Percentiles rank a stretch among this genome's conserved stretches.
Conservation (phyloP, 2,888 invertebrate species). For the Autographa gamma region DNA sequence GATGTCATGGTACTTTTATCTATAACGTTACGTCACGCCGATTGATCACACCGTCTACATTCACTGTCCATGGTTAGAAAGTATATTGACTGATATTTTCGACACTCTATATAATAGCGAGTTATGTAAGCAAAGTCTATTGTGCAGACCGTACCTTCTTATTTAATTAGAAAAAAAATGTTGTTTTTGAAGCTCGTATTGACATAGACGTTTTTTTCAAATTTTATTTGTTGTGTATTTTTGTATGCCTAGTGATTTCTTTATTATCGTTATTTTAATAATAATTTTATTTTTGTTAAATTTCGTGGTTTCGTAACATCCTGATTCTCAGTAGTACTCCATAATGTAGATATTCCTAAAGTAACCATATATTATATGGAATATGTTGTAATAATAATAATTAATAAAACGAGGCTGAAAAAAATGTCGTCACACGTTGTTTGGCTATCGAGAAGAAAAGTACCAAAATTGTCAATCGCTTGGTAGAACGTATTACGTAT, state of each 20-base stretch:
- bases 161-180: constrained; percentile 14
- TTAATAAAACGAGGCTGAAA: too few relatives aligned
- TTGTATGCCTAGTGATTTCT: background rate
- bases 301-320: too few relatives aligned
- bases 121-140: background rate
- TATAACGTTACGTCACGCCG: constrained; percentile 20
- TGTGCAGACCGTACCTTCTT: background rate
- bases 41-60: constrained; percentile 1
- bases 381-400: too few relatives aligned
- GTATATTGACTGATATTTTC: constrained; percentile 29
- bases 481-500: too few relatives aligned
- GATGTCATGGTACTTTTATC: constrained; percentile 9
- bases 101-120: background rate
- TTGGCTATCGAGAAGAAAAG: too few relatives aligned
- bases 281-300: too few relatives aligned
- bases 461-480: too few relatives aligned
- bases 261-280: too few relatives aligned
- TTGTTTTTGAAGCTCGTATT: background rate
- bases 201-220: background rate
- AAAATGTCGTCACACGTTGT: too few relatives aligned
- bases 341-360: too few relatives aligned
- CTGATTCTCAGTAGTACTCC: too few relatives aligned
- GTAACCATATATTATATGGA: too few relatives aligned
- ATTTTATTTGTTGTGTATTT: background rate
- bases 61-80: constrained; percentile 30